These are phyloP conservation scores for Omphaloscelis lunosa DNA, from an alignment of 2,888 invertebrate genomes.

Conservation along the genomic window DNA sequence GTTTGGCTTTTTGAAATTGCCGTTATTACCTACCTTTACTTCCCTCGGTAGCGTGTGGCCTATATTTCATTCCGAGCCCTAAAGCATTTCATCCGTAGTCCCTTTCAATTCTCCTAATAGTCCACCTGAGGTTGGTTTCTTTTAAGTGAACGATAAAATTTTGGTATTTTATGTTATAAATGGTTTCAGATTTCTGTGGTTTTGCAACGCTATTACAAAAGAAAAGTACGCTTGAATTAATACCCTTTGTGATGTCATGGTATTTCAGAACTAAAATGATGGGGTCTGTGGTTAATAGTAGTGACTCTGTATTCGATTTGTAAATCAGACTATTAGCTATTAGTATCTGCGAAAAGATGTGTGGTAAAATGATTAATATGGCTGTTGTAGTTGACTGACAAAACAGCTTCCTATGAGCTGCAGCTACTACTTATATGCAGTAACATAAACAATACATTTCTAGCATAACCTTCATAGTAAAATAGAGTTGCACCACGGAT, in stretches of 20 bases:
- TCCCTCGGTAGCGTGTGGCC: constrained; percentile 32
- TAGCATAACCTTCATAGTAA: constrained; percentile 1
- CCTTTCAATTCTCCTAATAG: constrained; percentile 58
- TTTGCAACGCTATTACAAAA: constrained; percentile 4
- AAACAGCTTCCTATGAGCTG: neutral
- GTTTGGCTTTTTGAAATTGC: constrained; percentile 53
- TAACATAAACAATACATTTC: neutral
- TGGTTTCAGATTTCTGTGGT: constrained; percentile 28
- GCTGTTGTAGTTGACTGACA: neutral
- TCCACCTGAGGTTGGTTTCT: constrained; percentile 52
- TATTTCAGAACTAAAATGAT: neutral
- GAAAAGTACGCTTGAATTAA: constrained; percentile 1
- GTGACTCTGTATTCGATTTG: neutral
- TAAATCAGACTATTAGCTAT: neutral
- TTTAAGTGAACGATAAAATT: constrained; percentile 51
- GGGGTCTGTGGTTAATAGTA: neutral
- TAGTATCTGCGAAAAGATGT: neutral
- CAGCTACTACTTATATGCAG: neutral
- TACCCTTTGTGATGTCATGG: neutral
- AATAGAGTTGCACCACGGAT: constrained; percentile 16
- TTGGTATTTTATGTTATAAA: constrained; percentile 26
- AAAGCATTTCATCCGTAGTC: constrained; percentile 37
- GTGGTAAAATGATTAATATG: neutral
- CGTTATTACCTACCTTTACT: constrained; percentile 52
- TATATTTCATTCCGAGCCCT: constrained; percentile 44